Evolutionary conservation across 2,888 invertebrate genomes (phyloP), one percentile per base, ranked within the genome.

Genomic region (Amitus sp.): DNA sequence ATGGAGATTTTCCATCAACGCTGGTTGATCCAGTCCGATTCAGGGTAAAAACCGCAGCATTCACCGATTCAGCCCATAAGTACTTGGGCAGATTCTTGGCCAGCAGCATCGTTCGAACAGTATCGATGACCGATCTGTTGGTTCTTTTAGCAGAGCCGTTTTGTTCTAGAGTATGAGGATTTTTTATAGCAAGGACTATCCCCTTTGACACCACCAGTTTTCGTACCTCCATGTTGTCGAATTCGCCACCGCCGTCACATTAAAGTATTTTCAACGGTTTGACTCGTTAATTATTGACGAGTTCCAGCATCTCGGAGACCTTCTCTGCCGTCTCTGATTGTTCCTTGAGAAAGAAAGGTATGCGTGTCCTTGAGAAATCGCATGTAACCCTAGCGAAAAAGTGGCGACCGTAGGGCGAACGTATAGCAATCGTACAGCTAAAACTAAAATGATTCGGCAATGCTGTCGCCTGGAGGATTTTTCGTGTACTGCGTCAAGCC

Each of bases 81-180:
- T 3, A 19, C 23, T 58, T 54, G 3, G 51, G 47, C 12, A 62
- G 39, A 19, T 42, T 15, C 23, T 59, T 56, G 0, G 58, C 28
- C 0, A 50, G 28, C 0, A 64, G 40, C 54, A 66, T 64, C 1
- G 59, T 61, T 15, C 55, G 23, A 6, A 54, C 60, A 1, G 47
- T 15, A 1, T 67, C 54, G 1, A 60, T 57, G 1, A 64, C 37
- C 10, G 64, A 59, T 15, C 52, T 2, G 23, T 61, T 64, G 19
- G 52, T 52, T 1, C 66, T 37, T 13, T 65, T 53, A 19, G 50
- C 55, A 51, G 54, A 64, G n/a, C 61, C 64, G 43, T 69, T 68
- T 45, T 58, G 83, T 80, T 51, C 82, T 1, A 59, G 65, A 7
- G 54, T 55, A 19, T 64, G 60, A 1, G 60, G 47, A 45, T 50